These are phyloP conservation scores for Cinara cedri DNA, from an alignment of 2,888 invertebrate species.

Conservation along the genomic window DNA sequence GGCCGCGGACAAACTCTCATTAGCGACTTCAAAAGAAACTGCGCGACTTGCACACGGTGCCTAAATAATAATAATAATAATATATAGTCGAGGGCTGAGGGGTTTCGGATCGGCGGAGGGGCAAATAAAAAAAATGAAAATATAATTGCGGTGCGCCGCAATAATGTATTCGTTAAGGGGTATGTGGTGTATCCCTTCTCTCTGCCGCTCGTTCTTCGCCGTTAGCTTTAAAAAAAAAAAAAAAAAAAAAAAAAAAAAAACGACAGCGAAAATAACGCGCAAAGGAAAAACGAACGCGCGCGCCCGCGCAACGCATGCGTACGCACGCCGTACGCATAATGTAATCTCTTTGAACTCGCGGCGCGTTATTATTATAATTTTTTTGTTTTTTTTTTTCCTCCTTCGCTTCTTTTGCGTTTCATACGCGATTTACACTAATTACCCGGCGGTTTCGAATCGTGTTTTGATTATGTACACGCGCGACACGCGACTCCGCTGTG, in stretches of 20 bases:
- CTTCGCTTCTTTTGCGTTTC: no score
- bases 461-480: conserved; percentile 31
- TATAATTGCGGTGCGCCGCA: conserved; percentile 39
- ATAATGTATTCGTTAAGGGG: conserved; percentile 54
- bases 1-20: conserved; percentile 44
- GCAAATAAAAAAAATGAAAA: conserved; percentile 4
- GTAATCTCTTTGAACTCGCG: conserved; percentile 42
- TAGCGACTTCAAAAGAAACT: conserved; percentile 55
- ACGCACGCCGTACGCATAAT: neutral
- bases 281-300: conserved; percentile 19
- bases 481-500: conserved; percentile 55
- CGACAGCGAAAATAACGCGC: conserved; percentile 8
- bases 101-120: conserved; percentile 5
- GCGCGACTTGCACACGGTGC: conserved; percentile 11
- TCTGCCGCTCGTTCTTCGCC: conserved; percentile 3
- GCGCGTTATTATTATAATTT: conserved; percentile 25
- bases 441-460: conserved; percentile 45
- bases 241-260: neutral
- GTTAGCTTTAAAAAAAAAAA: neutral
- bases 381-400: no score
- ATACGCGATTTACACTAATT: conserved; percentile 47
- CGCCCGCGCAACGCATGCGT: neutral
- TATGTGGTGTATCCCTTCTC: neutral
- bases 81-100: neutral
- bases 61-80: no score